phyloP scores from a whole-genome alignment of 2,797 vertebrate species.

The Phyllotis vaccarum region DNA sequence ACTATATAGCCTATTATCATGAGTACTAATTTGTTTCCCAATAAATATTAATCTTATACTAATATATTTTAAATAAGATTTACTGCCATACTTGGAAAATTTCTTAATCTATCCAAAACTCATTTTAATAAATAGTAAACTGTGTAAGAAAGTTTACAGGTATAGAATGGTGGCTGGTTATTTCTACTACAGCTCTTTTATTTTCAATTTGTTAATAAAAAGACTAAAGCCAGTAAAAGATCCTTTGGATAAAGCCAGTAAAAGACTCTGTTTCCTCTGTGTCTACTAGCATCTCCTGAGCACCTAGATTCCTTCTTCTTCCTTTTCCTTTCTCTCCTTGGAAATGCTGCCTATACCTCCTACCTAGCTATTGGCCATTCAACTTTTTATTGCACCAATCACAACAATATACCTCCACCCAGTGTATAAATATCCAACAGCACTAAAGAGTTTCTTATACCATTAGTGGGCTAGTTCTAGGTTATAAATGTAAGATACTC shows the following conservation, averaged over 20 bases:
- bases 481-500: neutral
- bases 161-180: neutral
- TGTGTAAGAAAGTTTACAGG: neutral
- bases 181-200: neutral
- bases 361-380: neutral
- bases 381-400: neutral
- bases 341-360: neutral
- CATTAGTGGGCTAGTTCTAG: neutral
- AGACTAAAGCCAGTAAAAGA: slow-evolving; percentile 9
- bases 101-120: slow-evolving; percentile 42
- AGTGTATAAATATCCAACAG: neutral
- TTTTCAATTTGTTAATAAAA: slow-evolving; percentile 23
- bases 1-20: no score
- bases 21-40: no score
- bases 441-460: neutral
- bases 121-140: slow-evolving; percentile 34
- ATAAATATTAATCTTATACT: no score
- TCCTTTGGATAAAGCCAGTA: neutral
- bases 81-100: no score
- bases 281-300: neutral
- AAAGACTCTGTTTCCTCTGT: neutral
- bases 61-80: no score
- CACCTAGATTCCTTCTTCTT: neutral
- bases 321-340: neutral
- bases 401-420: neutral